Conservation (phyloP, 2,888 invertebrate genomes). For the Metacarcinus magister region DNA sequence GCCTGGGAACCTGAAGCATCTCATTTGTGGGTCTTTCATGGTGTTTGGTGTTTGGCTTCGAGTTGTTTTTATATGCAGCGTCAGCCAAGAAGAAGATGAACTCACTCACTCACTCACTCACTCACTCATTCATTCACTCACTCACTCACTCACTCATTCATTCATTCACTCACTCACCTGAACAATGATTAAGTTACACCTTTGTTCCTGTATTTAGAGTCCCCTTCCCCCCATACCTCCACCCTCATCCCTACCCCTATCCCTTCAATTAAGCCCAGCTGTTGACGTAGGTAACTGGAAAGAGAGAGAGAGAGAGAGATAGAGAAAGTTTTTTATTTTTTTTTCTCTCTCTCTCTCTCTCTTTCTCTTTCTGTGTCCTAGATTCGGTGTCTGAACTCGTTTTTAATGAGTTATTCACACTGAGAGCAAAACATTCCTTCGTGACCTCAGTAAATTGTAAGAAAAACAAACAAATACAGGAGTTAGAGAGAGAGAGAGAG, state of each 20-base stretch:
- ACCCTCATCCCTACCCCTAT: too few relatives aligned
- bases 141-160: neutral
- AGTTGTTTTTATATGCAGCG: neutral
- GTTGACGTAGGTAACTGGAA: neutral
- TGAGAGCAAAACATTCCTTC: neutral
- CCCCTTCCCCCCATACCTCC: too few relatives aligned
- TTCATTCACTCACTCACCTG: neutral
- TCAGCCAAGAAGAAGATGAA: neutral
- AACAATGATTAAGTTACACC: neutral
- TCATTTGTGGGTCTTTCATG: slow-evolving; percentile 50
- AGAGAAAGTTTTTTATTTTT: neutral
- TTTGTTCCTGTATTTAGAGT: neutral
- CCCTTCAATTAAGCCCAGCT: neutral
- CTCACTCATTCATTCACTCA: neutral
- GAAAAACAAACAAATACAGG: neutral
- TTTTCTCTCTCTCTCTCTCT: slow-evolving; percentile 4
- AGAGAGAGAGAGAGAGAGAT: neutral
- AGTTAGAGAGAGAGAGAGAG: neutral
- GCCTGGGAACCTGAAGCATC: neutral
- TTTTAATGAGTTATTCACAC: neutral
- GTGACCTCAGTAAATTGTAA: neutral
- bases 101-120: too few relatives aligned
- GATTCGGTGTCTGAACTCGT: neutral
- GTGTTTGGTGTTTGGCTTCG: neutral
- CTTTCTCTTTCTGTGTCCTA: slow-evolving; percentile 19